Evolutionary conservation across 30 jellyfish, hydroid and myxozoan species (phyloP).

Genomic region (Nemopilema nomurai): DNA sequence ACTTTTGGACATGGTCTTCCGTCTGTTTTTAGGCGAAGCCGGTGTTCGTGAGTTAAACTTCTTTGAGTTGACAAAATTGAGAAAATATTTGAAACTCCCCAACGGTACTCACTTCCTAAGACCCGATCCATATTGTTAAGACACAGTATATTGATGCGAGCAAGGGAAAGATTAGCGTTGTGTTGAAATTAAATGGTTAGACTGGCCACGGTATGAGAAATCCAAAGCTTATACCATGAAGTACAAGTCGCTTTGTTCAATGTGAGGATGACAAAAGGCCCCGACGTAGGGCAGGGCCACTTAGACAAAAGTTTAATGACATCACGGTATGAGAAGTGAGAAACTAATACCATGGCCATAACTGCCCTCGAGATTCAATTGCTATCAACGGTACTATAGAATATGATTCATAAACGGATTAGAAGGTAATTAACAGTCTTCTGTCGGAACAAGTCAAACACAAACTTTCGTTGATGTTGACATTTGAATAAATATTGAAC

Average conservation of each 20-base stretch:
- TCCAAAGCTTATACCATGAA: background rate
- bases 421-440: background rate
- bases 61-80: constrained; percentile 16
- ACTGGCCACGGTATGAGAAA: constrained; percentile 21
- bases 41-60: constrained; percentile 10
- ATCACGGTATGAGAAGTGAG: background rate
- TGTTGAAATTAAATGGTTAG: constrained; percentile 10
- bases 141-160: background rate
- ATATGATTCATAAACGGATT: background rate
- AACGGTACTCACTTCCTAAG: background rate
- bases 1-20: constrained; percentile 9
- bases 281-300: background rate
- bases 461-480: background rate
- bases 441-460: background rate
- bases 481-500: background rate
- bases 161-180: constrained; percentile 4
- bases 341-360: background rate
- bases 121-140: constrained; percentile 8
- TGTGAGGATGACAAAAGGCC: background rate
- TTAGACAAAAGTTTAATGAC: background rate
- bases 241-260: background rate
- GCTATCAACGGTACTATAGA: background rate
- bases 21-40: constrained; percentile 17
- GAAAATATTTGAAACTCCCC: constrained; percentile 1
- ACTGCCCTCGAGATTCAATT: background rate